Percentiles rank a stretch among this genome's conserved stretches.
These are phyloP conservation scores for Tamandua tetradactyla DNA, from an alignment of 2,797 vertebrate species.

Conservation along the genomic window DNA sequence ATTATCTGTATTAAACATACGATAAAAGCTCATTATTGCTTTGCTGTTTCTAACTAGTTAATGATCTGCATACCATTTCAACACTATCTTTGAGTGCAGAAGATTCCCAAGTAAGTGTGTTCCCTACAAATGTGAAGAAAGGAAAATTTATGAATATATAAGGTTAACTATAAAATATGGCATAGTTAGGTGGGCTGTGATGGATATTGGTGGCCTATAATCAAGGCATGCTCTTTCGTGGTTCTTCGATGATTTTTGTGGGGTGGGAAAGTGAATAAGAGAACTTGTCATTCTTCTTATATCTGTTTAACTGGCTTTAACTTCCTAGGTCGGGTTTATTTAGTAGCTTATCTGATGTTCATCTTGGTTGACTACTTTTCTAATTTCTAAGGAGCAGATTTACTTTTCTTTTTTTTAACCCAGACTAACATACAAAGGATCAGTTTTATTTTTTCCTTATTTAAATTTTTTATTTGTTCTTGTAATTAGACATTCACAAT, in stretches of 20 bases:
- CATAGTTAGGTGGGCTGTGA: background rate
- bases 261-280: background rate
- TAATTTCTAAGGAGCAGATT: background rate
- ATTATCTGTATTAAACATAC: constrained; percentile 6
- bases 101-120: constrained; percentile 84
- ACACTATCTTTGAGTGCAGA: constrained; percentile 68
- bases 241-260: constrained; percentile 52
- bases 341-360: constrained; percentile 12
- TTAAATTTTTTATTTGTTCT: constrained; percentile 91
- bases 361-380: background rate
- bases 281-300: constrained; percentile 7
- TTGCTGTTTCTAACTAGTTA: constrained; percentile 78
- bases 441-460: constrained; percentile 68
- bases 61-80: constrained; percentile 65
- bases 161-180: background rate
- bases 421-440: no score
- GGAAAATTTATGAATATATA: background rate
- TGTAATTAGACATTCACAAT: constrained; percentile 88
- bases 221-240: constrained; percentile 6
- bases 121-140: constrained; percentile 46
- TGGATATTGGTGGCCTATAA: background rate
- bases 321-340: constrained; percentile 6
- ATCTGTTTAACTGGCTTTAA: constrained; percentile 49
- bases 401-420: background rate
- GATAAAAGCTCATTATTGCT: constrained; percentile 57